Evolutionary conservation across 2,113 vertebrate genomes (phyloP).

Genomic region (Spizaetus ornatus): DNA sequence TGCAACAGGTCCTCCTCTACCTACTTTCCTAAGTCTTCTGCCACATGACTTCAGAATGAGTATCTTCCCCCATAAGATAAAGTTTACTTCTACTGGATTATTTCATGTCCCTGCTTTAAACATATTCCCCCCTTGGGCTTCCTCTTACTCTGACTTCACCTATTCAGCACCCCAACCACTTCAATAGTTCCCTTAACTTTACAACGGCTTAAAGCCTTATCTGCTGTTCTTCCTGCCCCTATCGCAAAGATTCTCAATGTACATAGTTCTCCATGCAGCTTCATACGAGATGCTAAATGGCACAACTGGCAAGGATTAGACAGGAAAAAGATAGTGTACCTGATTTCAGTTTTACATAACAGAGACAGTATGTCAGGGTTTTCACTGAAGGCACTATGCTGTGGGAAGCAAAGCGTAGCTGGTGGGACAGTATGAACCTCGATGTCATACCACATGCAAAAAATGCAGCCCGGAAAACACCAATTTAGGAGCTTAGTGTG

Average conservation of each 20-base stretch:
- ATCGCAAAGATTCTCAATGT: background rate
- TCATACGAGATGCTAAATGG: background rate
- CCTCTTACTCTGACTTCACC: background rate
- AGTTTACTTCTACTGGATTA: background rate
- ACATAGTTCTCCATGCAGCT: background rate
- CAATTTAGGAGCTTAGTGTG: background rate
- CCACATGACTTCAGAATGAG: background rate
- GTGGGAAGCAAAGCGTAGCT: background rate
- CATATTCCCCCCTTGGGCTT: background rate
- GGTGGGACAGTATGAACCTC: background rate
- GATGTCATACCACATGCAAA: background rate
- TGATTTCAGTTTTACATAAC: background rate
- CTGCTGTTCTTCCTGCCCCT: background rate
- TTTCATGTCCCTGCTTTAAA: background rate
- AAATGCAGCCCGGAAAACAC: background rate
- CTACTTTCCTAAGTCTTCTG: background rate
- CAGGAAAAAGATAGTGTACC: fast-evolving
- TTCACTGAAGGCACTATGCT: background rate
- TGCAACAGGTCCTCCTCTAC: background rate
- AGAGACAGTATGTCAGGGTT: background rate
- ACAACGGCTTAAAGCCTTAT: background rate
- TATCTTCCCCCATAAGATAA: background rate
- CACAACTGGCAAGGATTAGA: background rate
- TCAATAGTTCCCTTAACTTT: background rate
- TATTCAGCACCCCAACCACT: background rate